Evolutionary conservation across 2,113 vertebrate species (phyloP), one percentile per base, ranked within the genome.

Genomic region (Rhinoptilus africanus): DNA sequence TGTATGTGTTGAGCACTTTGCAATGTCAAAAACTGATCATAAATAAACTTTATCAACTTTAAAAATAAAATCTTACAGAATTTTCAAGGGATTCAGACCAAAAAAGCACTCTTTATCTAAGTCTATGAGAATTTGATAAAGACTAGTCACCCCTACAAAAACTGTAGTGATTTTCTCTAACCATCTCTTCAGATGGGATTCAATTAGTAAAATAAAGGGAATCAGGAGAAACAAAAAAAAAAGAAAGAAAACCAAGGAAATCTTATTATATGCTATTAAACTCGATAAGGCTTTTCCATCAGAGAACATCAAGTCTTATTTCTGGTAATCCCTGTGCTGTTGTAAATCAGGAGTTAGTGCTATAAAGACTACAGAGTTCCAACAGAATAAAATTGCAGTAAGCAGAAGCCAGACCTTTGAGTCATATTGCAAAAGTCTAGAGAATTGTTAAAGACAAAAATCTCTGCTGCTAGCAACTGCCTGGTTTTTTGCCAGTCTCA

Each of bases 221-320:
- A 90, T 63, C 77, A 67, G 35, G 18, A 47, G 11, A 60, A 89
- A 84, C 4, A 28, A 64, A 69, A 69, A 71, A 62, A 28, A 37
- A 45, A 67, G 1, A 43, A 73, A 93, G 48, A 88, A 96, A 82
- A 13, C 30, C 30, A 73, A 94, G 47, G 35, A 96, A 96, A 97
- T 91, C 73, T 87, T 91, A 91, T 93, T 93, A 91, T 74, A 92
- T 34, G 34, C 22, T 93, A 78, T 93, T 97, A 95, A 91, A 95
- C 28, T 93, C 66, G 67, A 82, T 92, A 95, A 96, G 77, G n/a
- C 34, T 96, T 95, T 95, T 95, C 77, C 62, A 88, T 85, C 87
- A 95, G 71, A 91, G 85, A 95, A 88, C 43, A 93, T 94, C 73
- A 85, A 89, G 94, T 67, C 92, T 88, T 81, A 89, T 92, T 96